Evolutionary conservation across 2,888 invertebrate genomes (phyloP).

Genomic region (Allygus modestus): DNA sequence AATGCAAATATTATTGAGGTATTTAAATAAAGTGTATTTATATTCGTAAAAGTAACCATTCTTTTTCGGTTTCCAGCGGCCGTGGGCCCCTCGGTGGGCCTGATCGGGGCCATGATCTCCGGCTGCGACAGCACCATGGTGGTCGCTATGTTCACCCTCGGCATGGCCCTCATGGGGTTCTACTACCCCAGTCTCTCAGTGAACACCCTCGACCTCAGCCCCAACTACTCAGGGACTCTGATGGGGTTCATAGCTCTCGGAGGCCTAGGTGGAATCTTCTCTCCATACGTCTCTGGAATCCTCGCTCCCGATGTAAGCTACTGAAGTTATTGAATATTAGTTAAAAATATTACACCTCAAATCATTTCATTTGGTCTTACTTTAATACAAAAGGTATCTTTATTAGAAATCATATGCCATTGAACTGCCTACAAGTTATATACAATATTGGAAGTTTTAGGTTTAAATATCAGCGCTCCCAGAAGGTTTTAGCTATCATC

Average conservation of each 20-base stretch:
- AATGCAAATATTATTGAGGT: too few species aligned
- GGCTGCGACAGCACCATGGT: conserved; percentile 80
- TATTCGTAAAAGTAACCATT: too few species aligned
- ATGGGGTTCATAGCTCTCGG: conserved; percentile 81
- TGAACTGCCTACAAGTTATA: too few species aligned
- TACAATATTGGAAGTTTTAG: too few species aligned
- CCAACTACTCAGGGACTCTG: conserved; percentile 81
- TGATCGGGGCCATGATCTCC: conserved; percentile 82
- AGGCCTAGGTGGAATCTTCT: conserved; percentile 79
- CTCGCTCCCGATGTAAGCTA: conserved; percentile 76
- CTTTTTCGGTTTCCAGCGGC: too few species aligned
- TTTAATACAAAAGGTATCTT: neutral
- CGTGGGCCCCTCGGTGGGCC: conserved; percentile 81
- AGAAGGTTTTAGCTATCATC: too few species aligned
- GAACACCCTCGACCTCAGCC: conserved; percentile 81
- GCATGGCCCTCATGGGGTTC: conserved; percentile 83
- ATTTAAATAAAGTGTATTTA: too few species aligned
- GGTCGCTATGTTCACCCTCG: conserved; percentile 80
- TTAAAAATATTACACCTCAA: too few species aligned
- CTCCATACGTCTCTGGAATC: conserved; percentile 79
- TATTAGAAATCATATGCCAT: too few species aligned
- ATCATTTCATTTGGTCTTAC: too few species aligned
- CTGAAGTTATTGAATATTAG: too few species aligned
- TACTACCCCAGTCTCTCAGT: conserved; percentile 84
- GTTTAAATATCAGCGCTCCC: too few species aligned